phyloP scores from a whole-genome alignment of 2,797 vertebrate species.

The Acrocephalus scirpaceus region DNA sequence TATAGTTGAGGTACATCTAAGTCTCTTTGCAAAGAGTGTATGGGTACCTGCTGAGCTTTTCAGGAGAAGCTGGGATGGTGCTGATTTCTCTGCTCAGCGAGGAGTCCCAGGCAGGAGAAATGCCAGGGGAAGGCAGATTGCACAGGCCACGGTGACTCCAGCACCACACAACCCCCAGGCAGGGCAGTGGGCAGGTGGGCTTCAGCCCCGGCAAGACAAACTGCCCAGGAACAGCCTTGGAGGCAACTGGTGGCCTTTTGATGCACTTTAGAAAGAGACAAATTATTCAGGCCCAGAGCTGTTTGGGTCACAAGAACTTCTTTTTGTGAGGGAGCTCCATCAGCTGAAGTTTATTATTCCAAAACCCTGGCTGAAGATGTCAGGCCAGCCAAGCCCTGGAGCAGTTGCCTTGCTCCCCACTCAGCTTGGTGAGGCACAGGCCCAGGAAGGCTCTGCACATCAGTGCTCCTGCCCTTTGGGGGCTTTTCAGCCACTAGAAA shows the following conservation, averaged over 20 bases:
- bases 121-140: neutral
- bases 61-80: neutral
- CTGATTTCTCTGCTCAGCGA: neutral
- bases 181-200: neutral
- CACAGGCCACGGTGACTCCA: neutral
- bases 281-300: neutral
- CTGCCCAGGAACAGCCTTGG: neutral
- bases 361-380: neutral
- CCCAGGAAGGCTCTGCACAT: neutral
- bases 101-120: neutral
- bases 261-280: neutral
- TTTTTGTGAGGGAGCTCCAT: neutral
- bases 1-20: neutral
- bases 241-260: neutral
- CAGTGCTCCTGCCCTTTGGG: neutral
- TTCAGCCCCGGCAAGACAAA: neutral
- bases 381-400: neutral
- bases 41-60: neutral
- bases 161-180: neutral
- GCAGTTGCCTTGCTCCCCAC: neutral
- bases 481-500: neutral
- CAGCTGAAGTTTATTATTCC: neutral
- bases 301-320: neutral
- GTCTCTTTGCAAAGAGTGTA: neutral
- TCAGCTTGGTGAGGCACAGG: fast-evolving